These are phyloP conservation scores for Lomographa bimaculata DNA, from an alignment of 2,888 invertebrate genomes.

Conservation along the genomic window DNA sequence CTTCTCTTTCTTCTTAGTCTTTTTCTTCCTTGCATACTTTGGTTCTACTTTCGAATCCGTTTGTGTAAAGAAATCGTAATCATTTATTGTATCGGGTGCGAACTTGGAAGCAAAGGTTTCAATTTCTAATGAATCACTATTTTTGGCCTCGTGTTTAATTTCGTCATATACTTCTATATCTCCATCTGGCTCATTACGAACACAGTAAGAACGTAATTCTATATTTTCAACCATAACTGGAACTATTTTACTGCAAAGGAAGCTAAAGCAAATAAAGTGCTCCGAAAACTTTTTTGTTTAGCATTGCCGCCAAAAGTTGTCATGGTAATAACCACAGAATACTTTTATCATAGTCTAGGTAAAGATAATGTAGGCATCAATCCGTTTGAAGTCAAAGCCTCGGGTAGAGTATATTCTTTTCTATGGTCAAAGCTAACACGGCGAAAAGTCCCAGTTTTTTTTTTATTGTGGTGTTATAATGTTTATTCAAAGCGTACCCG, in stretches of 20 bases:
- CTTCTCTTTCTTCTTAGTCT: slow-evolving; percentile 48
- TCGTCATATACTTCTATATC: slow-evolving; percentile 71
- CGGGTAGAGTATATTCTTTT: no score
- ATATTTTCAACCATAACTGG: slow-evolving; percentile 57
- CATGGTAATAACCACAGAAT: slow-evolving; percentile 42
- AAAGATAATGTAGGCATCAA: no score
- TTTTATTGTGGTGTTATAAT: no score
- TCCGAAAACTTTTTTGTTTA: slow-evolving; percentile 19
- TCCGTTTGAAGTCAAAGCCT: no score
- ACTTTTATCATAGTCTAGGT: no score
- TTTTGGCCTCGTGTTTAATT: slow-evolving; percentile 47
- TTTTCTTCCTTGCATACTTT: slow-evolving; percentile 52
- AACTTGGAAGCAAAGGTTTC: slow-evolving; percentile 40
- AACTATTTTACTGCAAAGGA: no score
- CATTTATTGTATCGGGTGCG: slow-evolving; percentile 40
- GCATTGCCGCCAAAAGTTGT: slow-evolving; percentile 43
- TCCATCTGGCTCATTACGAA: slow-evolving; percentile 40
- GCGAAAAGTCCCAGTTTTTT: no score
- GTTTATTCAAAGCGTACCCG: no score
- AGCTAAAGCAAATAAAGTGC: no score
- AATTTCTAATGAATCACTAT: slow-evolving; percentile 29
- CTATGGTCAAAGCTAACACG: no score
- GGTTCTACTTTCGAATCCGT: slow-evolving; percentile 43
- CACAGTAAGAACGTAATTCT: slow-evolving; percentile 52
- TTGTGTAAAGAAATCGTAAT: slow-evolving; percentile 64